Evolutionary conservation across 2,113 vertebrate species (phyloP), one percentile per base, ranked within the genome.

Genomic region (Fulica atra): DNA sequence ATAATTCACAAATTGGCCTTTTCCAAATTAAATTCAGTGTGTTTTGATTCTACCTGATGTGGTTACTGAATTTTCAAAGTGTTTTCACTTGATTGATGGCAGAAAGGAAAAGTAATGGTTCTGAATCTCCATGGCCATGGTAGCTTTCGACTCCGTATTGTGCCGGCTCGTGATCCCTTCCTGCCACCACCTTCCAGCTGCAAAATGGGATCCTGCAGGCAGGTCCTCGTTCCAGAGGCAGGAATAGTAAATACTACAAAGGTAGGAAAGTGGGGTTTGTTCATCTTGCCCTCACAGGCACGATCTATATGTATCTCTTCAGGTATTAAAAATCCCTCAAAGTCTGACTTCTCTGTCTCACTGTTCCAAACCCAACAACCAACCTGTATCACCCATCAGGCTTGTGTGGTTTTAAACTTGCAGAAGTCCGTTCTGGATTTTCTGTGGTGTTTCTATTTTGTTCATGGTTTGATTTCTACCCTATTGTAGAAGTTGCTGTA

Each of bases 131-230:
- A 11, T 28, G 65, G 81, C 25, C 29, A 13, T 26, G 29, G 66
- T 57, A 35, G 16, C 42, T 94, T 56, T 44, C 35, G 88, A 2
- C 61, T 96, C 40, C 0, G 2, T 65, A 7, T 72, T 69, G 60
- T 68, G 48, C 76, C 59, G 40, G 33, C 76, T 91, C 42, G 10
- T 81, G 77, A 68, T 92, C 85, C 81, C 61, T 71, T 56, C 78
- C 88, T 90, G 81, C 51, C 59, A 79, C 42, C 91, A 89, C 59
- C 57, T 93, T 54, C 56, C 8, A 9, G 31, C 54, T 92, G 72
- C 65, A 68, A 63, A 91, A 42, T 80, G 84, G 95, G 91, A 90
- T 90, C 79, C 88, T 40, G 80, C 91, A 95, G 93, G 96, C 92
- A 93, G 87, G 50, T 87, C 92, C 92, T 92, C 77, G 48, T 72